Percentiles rank a stretch among this genome's conserved stretches.
Conservation (phyloP, 2,888 invertebrate species). For the Toxonevra muliebris region DNA sequence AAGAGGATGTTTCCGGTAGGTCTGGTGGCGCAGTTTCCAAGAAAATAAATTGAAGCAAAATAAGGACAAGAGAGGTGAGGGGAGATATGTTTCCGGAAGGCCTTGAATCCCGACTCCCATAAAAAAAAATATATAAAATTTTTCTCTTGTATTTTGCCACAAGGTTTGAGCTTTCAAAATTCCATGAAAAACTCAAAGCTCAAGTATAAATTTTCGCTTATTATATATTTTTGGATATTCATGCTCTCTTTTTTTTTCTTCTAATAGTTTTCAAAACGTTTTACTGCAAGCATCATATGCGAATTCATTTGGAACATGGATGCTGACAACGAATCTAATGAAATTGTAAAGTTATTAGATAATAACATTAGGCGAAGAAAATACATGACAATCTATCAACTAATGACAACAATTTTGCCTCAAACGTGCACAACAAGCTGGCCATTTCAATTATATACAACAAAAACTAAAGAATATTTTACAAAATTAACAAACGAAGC, state of each 20-base stretch:
- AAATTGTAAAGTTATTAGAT: slow-evolving; percentile 45
- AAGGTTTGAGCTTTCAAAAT: too few relatives aligned
- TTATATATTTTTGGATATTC: too few relatives aligned
- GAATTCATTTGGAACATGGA: slow-evolving; percentile 59
- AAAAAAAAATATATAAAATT: too few relatives aligned
- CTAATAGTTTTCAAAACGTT: slow-evolving; percentile 51
- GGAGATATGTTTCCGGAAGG: too few relatives aligned
- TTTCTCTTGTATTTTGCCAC: too few relatives aligned
- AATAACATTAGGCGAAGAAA: slow-evolving; percentile 46
- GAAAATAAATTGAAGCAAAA: too few relatives aligned
- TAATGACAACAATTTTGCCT: slow-evolving; percentile 48
- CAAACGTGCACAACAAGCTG: slow-evolving; percentile 40
- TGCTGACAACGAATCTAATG: slow-evolving; percentile 46
- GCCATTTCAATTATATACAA: slow-evolving; percentile 50
- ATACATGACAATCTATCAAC: slow-evolving; percentile 44
- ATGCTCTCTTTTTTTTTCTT: background rate
- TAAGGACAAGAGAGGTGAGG: too few relatives aligned
- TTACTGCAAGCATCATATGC: slow-evolving; percentile 53
- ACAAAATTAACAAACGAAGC: slow-evolving; percentile 50
- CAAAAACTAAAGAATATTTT: slow-evolving; percentile 71
- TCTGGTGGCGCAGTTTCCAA: too few relatives aligned
- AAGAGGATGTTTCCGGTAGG: too few relatives aligned
- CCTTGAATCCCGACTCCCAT: too few relatives aligned
- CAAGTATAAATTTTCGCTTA: too few relatives aligned
- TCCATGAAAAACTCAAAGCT: too few relatives aligned